A percentile compares a stretch with the other conserved stretches of the same genome.
Evolutionary conservation across 2,797 vertebrate genomes (phyloP).

Genomic region (Channa striata): DNA sequence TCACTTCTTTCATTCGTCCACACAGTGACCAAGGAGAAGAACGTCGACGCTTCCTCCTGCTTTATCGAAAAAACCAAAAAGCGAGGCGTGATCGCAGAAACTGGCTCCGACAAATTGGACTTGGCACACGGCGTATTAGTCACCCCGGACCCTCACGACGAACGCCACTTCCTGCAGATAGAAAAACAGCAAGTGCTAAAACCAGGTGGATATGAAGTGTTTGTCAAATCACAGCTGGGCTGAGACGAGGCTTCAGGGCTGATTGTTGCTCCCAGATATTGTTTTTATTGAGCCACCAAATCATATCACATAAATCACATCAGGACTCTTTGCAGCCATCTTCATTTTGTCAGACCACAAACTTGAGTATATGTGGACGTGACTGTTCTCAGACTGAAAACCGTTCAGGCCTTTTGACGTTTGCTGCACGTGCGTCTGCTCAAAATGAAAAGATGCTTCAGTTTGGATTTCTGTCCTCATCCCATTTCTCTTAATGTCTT

Average conservation of each 20-base stretch:
- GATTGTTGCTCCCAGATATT: background rate
- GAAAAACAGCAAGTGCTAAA: constrained; percentile 11
- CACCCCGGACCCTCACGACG: background rate
- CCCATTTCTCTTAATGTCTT: too few relatives aligned
- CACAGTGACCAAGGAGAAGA: too few relatives aligned
- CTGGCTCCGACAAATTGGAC: constrained; percentile 51
- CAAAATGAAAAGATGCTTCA: background rate
- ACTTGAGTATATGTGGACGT: background rate
- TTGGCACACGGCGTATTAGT: constrained; percentile 32
- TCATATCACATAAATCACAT: constrained; percentile 18
- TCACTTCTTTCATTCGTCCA: constrained; percentile 5
- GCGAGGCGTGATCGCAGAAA: constrained; percentile 38
- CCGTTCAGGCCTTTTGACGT: background rate
- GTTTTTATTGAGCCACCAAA: constrained; percentile 35
- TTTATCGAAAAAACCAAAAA: constrained; percentile 2
- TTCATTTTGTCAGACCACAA: constrained; percentile 1
- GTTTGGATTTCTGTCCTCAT: too few relatives aligned
- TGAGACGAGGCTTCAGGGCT: background rate
- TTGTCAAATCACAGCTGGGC: constrained; percentile 30
- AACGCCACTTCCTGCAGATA: constrained; percentile 22
- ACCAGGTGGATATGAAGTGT: constrained; percentile 18
- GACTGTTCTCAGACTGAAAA: constrained; percentile 12
- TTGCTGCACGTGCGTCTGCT: too few relatives aligned
- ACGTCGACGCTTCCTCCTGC: background rate
- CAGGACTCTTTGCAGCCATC: constrained; percentile 3